Percentiles rank a stretch among this genome's conserved stretches.
Conservation (phyloP, 2,888 invertebrate species). For the Sesamia inferens region DNA sequence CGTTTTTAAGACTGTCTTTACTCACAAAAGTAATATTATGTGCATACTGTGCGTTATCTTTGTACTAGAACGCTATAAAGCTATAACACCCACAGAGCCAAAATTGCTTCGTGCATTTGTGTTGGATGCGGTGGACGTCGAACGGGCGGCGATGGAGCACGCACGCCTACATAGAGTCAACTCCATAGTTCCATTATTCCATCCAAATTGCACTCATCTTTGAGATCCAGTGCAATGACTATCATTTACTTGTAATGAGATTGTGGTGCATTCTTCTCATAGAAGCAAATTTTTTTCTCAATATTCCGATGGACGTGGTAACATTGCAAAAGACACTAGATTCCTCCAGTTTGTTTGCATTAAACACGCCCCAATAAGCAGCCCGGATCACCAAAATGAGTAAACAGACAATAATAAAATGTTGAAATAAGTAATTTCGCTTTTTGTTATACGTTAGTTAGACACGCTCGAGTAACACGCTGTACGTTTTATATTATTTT, state of each 20-base stretch:
- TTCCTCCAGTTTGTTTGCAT: slow-evolving; percentile 26
- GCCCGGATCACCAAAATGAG: slow-evolving; percentile 24
- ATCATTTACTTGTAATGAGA: background rate
- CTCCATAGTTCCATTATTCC: too few species aligned
- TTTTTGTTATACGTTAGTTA: slow-evolving; percentile 54
- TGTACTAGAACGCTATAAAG: too few species aligned
- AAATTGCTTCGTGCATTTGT: too few species aligned
- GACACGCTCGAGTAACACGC: slow-evolving; percentile 58
- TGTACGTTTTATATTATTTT: slow-evolving; percentile 44
- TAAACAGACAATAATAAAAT: slow-evolving; percentile 31
- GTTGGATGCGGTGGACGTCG: too few species aligned
- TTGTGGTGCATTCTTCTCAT: background rate
- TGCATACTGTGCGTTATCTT: background rate
- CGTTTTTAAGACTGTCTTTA: background rate
- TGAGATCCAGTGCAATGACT: too few species aligned
- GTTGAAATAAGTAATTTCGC: slow-evolving; percentile 51
- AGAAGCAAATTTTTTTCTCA: background rate
- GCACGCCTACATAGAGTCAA: too few species aligned
- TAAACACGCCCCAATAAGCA: slow-evolving; percentile 29
- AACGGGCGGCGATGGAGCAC: too few species aligned
- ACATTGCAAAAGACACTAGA: background rate
- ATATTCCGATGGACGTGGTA: background rate
- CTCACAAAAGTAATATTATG: too few species aligned
- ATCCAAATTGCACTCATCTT: too few species aligned
- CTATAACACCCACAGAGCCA: too few species aligned